phyloP scores from a whole-genome alignment of 2,888 invertebrate genomes.

The Rotaria magnacalcarata region DNA sequence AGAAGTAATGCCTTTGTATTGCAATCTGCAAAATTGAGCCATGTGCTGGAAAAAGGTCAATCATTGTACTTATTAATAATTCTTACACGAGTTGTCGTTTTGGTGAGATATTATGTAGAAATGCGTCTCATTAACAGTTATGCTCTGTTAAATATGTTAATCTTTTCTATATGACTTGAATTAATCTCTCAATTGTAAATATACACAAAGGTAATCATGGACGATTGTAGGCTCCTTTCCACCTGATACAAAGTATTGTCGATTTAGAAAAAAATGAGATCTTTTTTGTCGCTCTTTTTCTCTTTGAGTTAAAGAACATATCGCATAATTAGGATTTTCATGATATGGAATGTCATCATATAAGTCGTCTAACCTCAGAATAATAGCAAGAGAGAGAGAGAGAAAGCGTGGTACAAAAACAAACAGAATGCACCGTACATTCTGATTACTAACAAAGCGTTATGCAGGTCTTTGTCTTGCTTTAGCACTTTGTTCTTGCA shows the following conservation, averaged over 20 bases:
- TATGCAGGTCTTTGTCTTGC: background rate
- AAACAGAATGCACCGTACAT: background rate
- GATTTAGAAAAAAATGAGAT: background rate
- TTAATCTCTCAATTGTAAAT: background rate
- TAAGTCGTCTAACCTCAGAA: background rate
- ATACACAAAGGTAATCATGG: background rate
- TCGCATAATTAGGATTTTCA: background rate
- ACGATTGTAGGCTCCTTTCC: background rate
- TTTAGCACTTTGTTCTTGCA: background rate
- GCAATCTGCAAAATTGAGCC: no score
- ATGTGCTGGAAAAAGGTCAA: background rate
- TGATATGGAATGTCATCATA: conserved; percentile 12
- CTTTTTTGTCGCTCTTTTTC: background rate
- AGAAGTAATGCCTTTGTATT: no score
- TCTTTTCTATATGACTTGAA: background rate
- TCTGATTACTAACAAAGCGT: background rate
- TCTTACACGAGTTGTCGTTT: background rate
- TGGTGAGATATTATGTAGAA: background rate
- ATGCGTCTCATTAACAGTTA: background rate
- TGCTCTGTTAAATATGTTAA: background rate
- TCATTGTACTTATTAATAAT: background rate
- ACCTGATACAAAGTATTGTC: no score
- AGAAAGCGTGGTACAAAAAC: background rate
- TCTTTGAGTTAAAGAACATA: background rate
- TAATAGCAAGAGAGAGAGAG: background rate